Conservation (phyloP, 2,797 vertebrate genomes). For the Takifugu ocellatus region DNA sequence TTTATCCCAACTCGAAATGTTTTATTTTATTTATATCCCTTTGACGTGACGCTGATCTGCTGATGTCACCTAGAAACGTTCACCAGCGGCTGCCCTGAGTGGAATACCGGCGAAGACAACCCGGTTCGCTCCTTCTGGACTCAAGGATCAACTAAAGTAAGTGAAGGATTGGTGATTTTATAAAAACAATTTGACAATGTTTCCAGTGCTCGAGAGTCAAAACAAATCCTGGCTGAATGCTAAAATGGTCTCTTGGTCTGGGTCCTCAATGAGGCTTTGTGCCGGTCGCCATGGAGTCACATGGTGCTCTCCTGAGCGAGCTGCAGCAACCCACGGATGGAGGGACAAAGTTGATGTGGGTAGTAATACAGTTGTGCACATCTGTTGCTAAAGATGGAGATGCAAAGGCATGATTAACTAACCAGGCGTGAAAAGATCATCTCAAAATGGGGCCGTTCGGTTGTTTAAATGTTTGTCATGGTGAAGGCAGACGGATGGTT, state of each 20-base stretch:
- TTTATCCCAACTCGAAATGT: background rate
- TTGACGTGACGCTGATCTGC: too few relatives aligned
- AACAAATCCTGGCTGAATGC: slow-evolving; percentile 3
- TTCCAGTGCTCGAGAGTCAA: background rate
- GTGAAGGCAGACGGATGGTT: background rate
- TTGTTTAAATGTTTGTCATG: too few relatives aligned
- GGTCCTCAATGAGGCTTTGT: slow-evolving; percentile 68
- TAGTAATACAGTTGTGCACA: too few relatives aligned
- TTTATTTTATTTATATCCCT: background rate
- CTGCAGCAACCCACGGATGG: slow-evolving; percentile 26
- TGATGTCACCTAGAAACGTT: slow-evolving; percentile 56
- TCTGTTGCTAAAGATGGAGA: too few relatives aligned
- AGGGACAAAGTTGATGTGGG: background rate
- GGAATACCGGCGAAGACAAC: slow-evolving; percentile 54
- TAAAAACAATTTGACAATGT: background rate
- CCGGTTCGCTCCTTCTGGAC: slow-evolving; percentile 69
- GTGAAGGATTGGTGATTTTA: slow-evolving; percentile 16
- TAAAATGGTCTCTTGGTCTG: slow-evolving; percentile 22
- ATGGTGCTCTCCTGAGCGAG: slow-evolving; percentile 21
- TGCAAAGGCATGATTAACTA: too few relatives aligned
- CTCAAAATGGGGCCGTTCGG: too few relatives aligned
- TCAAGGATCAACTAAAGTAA: slow-evolving; percentile 56
- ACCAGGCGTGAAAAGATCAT: too few relatives aligned
- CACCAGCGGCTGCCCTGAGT: slow-evolving; percentile 59
- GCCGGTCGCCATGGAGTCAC: slow-evolving; percentile 51